Percentiles rank a stretch among this genome's conserved stretches.
Conservation (phyloP, 2,888 invertebrate species). For the Scaptodrosophila latifasciaeformis region DNA sequence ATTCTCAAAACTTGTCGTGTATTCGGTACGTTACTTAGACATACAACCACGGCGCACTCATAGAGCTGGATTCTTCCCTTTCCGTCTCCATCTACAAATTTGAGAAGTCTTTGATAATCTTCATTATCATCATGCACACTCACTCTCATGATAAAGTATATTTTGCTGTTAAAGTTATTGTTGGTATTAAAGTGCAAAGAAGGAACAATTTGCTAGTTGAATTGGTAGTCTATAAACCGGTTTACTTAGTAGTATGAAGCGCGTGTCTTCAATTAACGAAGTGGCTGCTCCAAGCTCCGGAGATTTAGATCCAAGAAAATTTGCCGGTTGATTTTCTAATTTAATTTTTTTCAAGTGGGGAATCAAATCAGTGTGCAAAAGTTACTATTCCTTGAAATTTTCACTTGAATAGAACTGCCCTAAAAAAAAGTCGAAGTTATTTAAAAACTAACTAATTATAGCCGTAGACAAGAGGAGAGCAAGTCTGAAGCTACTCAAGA, state of each 20-base stretch:
- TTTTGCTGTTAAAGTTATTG: not conserved
- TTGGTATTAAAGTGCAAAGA: not conserved
- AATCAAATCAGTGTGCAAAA: too few relatives aligned
- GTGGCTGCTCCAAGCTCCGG: not conserved
- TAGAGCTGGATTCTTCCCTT: slow-evolving; percentile 15
- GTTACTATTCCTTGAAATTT: not conserved
- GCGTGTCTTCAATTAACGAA: slow-evolving; percentile 69
- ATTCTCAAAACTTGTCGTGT: not conserved
- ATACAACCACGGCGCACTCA: slow-evolving; percentile 10
- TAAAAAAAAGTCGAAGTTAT: not conserved
- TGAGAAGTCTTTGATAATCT: slow-evolving; percentile 31
- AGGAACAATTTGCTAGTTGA: slow-evolving; percentile 2
- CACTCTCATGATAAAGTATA: not conserved
- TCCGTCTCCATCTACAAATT: slow-evolving; percentile 2
- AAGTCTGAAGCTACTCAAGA: not conserved
- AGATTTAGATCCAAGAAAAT: slow-evolving; percentile 5
- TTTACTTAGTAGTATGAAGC: slow-evolving; percentile 34
- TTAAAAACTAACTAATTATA: slow-evolving; percentile 39
- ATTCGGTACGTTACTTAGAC: not conserved
- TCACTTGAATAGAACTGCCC: not conserved
- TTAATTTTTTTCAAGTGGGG: slow-evolving; percentile 38
- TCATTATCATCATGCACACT: slow-evolving; percentile 29
- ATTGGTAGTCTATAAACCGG: slow-evolving; percentile 42
- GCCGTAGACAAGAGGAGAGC: slow-evolving; percentile 7
- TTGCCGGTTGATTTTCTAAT: slow-evolving; percentile 32